Evolutionary conservation across 2,888 invertebrate species (phyloP), one percentile per base, ranked within the genome.

Genomic region (Macaria notata): DNA sequence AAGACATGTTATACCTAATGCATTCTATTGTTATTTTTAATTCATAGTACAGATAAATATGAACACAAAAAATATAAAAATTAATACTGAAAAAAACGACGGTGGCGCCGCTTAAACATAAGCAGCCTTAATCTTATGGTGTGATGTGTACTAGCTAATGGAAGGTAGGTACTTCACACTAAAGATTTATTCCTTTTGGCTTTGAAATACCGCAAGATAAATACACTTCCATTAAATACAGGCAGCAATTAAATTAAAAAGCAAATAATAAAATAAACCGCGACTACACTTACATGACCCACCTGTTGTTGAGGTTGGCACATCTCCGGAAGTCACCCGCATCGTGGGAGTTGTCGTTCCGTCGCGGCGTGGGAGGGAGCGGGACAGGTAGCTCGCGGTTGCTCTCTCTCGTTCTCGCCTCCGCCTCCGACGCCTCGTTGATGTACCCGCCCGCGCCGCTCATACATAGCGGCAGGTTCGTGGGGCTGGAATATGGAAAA

Each of bases 391-490:
- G 69, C 0, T 83, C 84, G 30, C 87, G 79, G 68, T 84, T 85
- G 66, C 83, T 83, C 64, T 84, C 88, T 3, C 89, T 72, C 19
- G 86, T 83, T 31, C 87, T 78, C 38, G 84, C 83, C 65, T 88
- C 89, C 1, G 87, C 87, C 72, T 96, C 96, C 60, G 95, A 94
- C 42, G 95, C 95, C 83, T 96, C 96, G 87, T 96, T 96, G 71
- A 96, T 95, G 88, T 96, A 96, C 49, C 95, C 95, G 65, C 95
- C 95, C 64, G 95, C 92, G 50, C 95, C 95, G 65, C 95, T 95
- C 64, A 95, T 92, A 56, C 95, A 95, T 62, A 95, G 92, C 9
- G 93, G 94, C 59, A 94, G 93, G 70, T 94, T 94, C 38, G 94
- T 94, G 64, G 94, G 94, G 66, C 94, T 94, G 74, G 71, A 92